Evolutionary conservation across 1,140 invertebrate species (phyloP).

Genomic region (Drosophila kepulauana): DNA sequence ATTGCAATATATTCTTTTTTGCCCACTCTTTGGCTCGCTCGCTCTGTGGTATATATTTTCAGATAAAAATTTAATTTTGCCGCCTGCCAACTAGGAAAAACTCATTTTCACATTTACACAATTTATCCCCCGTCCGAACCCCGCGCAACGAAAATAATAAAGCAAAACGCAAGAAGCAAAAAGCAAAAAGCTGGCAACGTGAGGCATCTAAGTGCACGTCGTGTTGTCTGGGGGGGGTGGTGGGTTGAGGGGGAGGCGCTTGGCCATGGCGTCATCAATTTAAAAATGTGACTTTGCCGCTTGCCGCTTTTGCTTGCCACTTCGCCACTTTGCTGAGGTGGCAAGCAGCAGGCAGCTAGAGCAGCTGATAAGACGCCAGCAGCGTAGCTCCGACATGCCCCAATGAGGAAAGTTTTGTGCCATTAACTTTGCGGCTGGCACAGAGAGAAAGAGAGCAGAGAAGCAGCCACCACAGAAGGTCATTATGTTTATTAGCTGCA

Average conservation of each 20-base stretch:
- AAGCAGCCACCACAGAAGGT: conserved; percentile 54
- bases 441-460: neutral
- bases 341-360: neutral
- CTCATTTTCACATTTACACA: conserved; percentile 68
- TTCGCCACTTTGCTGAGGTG: neutral
- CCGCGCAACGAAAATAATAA: conserved; percentile 42
- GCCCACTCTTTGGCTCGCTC: neutral
- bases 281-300: conserved; percentile 49
- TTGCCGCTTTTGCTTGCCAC: neutral
- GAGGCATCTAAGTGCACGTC: conserved; percentile 34
- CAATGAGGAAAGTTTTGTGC: conserved; percentile 48
- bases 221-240: conserved; percentile 1
- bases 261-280: conserved; percentile 74
- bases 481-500: conserved; percentile 72
- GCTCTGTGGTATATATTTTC: conserved; percentile 38
- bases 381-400: conserved; percentile 21
- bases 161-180: conserved; percentile 21
- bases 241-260: conserved; percentile 9
- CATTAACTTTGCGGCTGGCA: conserved; percentile 50
- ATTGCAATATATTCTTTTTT: conserved; percentile 48
- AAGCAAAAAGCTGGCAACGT: conserved; percentile 33
- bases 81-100: conserved; percentile 66
- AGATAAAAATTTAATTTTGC: conserved; percentile 68
- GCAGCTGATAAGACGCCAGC: conserved; percentile 63
- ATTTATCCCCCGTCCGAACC: neutral